phyloP scores from a whole-genome alignment of 2,888 invertebrate genomes.

The Sturmia bella region DNA sequence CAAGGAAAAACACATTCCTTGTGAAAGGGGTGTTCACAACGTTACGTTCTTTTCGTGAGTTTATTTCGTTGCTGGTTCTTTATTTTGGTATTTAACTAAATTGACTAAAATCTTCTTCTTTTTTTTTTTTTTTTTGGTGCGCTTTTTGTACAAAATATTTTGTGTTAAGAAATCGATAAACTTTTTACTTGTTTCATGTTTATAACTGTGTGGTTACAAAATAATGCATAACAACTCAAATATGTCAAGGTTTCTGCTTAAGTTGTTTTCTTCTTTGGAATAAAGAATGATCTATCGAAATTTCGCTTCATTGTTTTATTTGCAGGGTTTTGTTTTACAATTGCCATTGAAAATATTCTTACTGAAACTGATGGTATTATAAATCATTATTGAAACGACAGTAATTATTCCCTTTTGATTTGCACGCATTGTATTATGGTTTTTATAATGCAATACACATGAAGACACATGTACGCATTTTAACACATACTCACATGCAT shows the following conservation, averaged over 20 bases:
- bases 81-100: conserved; percentile 35
- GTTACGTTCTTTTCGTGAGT: conserved; percentile 35
- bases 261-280: not conserved
- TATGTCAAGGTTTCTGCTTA: conserved; percentile 60
- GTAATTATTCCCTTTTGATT: conserved; percentile 62
- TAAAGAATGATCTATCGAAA: conserved; percentile 8
- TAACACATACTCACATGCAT: too few relatives aligned
- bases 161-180: conserved; percentile 50
- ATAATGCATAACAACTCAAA: not conserved
- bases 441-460: not conserved
- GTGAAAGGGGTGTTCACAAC: conserved; percentile 5
- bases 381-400: conserved; percentile 64
- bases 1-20: conserved; percentile 19
- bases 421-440: conserved; percentile 51
- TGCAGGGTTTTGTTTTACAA: conserved; percentile 18
- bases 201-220: not conserved
- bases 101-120: conserved; percentile 16
- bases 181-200: conserved; percentile 6
- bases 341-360: conserved; percentile 2
- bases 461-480: too few relatives aligned
- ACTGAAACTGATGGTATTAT: conserved; percentile 29
- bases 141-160: not conserved
- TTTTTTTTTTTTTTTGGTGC: conserved; percentile 6
- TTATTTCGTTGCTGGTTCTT: not conserved
- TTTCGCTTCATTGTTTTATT: conserved; percentile 14